Percentiles rank a stretch among this genome's conserved stretches.
Conservation (phyloP, 2,113 vertebrate species). For the Megatriorchis doriae region DNA sequence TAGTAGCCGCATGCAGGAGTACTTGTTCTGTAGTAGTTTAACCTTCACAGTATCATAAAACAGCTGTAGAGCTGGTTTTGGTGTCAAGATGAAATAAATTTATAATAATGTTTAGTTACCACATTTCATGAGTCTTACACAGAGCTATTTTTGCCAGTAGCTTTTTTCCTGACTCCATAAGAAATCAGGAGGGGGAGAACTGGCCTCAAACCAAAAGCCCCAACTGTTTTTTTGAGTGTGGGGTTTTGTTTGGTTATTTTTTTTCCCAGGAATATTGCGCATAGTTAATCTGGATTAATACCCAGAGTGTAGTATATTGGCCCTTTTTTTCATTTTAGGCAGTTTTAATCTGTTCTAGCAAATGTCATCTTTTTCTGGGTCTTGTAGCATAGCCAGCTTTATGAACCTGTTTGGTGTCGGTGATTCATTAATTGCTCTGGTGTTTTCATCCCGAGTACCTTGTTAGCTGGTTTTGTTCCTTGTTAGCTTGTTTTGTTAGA, state of each 20-base stretch:
- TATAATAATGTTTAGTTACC: conserved; percentile 23
- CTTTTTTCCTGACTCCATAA: neutral
- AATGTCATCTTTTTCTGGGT: neutral
- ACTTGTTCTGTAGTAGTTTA: conserved; percentile 6
- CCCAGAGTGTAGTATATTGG: neutral
- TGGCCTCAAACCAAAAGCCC: neutral
- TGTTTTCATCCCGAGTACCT: neutral
- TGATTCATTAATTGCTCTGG: neutral
- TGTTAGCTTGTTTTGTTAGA: neutral
- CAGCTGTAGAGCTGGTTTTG: conserved; percentile 13
- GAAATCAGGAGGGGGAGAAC: neutral
- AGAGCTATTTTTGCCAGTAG: neutral
- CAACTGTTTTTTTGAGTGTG: neutral
- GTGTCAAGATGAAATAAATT: conserved; percentile 52
- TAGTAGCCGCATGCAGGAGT: conserved; percentile 1
- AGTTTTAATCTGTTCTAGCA: neutral
- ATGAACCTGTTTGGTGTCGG: neutral
- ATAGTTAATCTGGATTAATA: neutral
- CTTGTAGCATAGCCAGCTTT: neutral
- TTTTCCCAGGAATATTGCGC: neutral
- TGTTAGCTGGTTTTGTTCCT: neutral
- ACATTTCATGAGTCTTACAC: neutral
- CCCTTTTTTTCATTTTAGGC: neutral
- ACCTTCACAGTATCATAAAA: conserved; percentile 46
- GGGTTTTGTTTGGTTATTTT: neutral